These are phyloP conservation scores for Hydrozoanthus tunicans DNA, from an alignment of 64 coral and sea anemone species.

Conservation along the genomic window DNA sequence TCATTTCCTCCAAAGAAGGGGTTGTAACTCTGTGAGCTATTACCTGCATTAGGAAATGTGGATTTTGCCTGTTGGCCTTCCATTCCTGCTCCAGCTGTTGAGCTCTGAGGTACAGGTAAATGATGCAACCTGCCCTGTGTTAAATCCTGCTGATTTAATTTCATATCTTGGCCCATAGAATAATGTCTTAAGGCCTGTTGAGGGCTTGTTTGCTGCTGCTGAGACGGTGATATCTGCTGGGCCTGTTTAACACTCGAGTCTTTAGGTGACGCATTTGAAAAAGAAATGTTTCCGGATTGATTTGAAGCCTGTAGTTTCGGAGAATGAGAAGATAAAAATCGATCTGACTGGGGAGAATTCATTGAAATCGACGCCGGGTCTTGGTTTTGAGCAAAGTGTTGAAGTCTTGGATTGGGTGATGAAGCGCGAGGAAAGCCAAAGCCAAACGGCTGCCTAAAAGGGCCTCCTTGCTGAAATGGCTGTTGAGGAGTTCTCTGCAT, in stretches of 20 bases:
- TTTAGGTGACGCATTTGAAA: slow-evolving; percentile 73
- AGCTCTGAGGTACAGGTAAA: slow-evolving; percentile 48
- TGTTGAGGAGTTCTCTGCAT: slow-evolving; percentile 61
- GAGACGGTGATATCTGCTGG: slow-evolving; percentile 59
- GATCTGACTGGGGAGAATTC: slow-evolving; percentile 67
- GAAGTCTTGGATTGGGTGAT: slow-evolving; percentile 84
- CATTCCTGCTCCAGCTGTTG: slow-evolving; percentile 12
- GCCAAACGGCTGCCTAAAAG: slow-evolving; percentile 78
- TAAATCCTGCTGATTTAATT: slow-evolving; percentile 76
- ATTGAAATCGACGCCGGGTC: slow-evolving; percentile 57
- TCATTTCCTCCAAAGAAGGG: slow-evolving; percentile 65
- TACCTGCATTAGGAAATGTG: slow-evolving; percentile 44
- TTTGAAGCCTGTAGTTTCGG: slow-evolving; percentile 63
- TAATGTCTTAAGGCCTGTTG: slow-evolving; percentile 78
- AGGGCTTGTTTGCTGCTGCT: slow-evolving; percentile 81
- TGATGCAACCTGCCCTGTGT: slow-evolving; percentile 60
- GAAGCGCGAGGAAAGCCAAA: slow-evolving; percentile 80
- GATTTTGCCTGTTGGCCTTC: slow-evolving; percentile 69
- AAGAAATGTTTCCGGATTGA: slow-evolving; percentile 59
- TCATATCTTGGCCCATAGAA: slow-evolving; percentile 60
- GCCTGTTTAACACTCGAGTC: slow-evolving; percentile 70
- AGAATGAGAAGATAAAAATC: slow-evolving; percentile 67
- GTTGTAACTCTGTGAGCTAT: slow-evolving; percentile 61
- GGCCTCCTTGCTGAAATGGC: slow-evolving; percentile 61
- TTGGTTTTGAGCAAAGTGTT: slow-evolving; percentile 74